Base-by-base conservation (phyloP, 2,113 vertebrate genomes). In the Myotis yumanensis region DNA sequence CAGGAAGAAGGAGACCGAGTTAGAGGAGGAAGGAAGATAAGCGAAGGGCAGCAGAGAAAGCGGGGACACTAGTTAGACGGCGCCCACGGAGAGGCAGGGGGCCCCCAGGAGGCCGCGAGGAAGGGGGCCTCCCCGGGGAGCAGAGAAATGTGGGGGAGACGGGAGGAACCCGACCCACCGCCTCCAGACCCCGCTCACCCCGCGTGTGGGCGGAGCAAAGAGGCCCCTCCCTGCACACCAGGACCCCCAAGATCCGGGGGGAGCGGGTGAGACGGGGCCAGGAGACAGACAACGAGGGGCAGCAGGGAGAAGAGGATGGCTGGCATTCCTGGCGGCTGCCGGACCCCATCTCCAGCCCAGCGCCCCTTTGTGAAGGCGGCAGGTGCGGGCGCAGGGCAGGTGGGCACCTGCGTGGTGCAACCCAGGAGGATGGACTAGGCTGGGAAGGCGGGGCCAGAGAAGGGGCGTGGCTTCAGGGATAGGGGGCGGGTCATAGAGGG, bases 251-350 rank as follows among this genome's bases (percentile, higher is more conserved):
- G 62, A 32, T 18, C 37, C 4, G 11, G 30, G 7, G 51, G 43
- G 43, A 6, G 43, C 7, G 43, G 51, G 51, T 23, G 90, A 79
- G 87, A 69, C 7, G 22, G 37, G 35, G 52, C 64, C 11, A 10
- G 81, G 23, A 72, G 20, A 11, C 22, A 77, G 54, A 43, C 20
- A 28, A 48, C 8, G 5, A 20, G 35, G 15, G 30, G 30, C 71
- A 52, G 46, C n/a, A 32, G 35, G 18, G 59, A 89, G 79, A 72
- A 66, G 85, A 37, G 30, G 51, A 7, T 32, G 59, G 30, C 5
- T 3, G 79, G 66, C 93, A 77, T 91, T 93, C 86, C 95, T 0
- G 35, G 59, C 3, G 77, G 59, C 91, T n/a, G 72, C 88, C 35
- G 15, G 54, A 32, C 71, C 84, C 64, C 64, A 40, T 64, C 94